Evolutionary conservation across 2,113 vertebrate species (phyloP).

Genomic region (Bujurquina vittata): DNA sequence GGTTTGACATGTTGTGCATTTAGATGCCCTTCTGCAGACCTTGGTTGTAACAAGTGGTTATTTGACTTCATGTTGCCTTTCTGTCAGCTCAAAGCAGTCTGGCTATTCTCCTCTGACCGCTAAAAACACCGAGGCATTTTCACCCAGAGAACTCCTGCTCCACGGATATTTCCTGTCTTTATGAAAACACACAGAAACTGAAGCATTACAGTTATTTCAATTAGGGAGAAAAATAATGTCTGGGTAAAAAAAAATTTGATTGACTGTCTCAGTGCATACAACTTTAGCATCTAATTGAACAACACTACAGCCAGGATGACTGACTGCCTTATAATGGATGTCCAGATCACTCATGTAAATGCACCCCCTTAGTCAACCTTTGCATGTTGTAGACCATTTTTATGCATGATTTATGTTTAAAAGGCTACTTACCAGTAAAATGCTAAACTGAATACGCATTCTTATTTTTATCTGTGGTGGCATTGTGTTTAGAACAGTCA

Average conservation of each 20-base stretch:
- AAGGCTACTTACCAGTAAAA: neutral
- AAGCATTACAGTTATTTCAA: neutral
- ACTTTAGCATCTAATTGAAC: neutral
- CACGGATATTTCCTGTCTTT: neutral
- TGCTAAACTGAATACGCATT: neutral
- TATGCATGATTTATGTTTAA: neutral
- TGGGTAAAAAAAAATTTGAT: neutral
- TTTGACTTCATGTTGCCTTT: neutral
- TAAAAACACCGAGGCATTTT: neutral
- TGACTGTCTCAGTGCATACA: neutral
- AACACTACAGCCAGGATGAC: neutral
- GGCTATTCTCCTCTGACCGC: neutral
- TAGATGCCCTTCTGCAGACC: too few relatives aligned
- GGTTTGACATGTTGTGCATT: neutral
- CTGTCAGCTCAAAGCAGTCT: neutral
- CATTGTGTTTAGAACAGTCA: neutral
- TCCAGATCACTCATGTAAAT: too few relatives aligned
- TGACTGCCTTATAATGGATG: neutral
- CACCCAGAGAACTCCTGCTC: neutral
- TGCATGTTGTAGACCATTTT: neutral
- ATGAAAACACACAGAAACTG: neutral
- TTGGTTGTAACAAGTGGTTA: neutral
- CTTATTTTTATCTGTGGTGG: neutral
- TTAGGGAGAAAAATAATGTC: neutral
- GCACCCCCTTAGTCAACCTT: neutral